Evolutionary conservation across 1,140 invertebrate species (phyloP).

Genomic region (Scaptomyza hsui): DNA sequence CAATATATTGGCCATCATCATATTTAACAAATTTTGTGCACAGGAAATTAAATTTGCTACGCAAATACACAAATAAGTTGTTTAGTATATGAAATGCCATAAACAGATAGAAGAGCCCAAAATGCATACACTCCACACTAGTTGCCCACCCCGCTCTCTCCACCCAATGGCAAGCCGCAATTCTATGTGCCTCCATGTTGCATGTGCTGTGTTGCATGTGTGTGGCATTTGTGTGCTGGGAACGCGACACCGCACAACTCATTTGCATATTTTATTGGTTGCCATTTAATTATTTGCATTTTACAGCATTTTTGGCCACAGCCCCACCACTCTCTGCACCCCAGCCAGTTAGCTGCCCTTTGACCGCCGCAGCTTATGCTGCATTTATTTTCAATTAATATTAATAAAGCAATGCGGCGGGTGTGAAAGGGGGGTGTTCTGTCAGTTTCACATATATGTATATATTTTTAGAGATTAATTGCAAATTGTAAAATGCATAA

Average conservation of each 20-base stretch:
- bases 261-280: slow-evolving; percentile 82
- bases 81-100: slow-evolving; percentile 47
- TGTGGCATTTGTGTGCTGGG: slow-evolving; percentile 11
- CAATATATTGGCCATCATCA: slow-evolving; percentile 36
- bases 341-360: slow-evolving; percentile 31
- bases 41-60: slow-evolving; percentile 61
- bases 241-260: slow-evolving; percentile 52
- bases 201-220: slow-evolving; percentile 36
- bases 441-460: slow-evolving; percentile 35
- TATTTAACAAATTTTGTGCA: slow-evolving; percentile 51
- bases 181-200: slow-evolving; percentile 20
- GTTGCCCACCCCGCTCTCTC: neutral
- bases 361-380: slow-evolving; percentile 67
- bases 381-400: slow-evolving; percentile 83
- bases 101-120: slow-evolving; percentile 4
- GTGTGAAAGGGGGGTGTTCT: neutral
- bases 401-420: slow-evolving; percentile 61
- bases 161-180: neutral
- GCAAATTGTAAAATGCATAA: slow-evolving; percentile 47
- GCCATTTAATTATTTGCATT: slow-evolving; percentile 81
- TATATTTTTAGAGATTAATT: slow-evolving; percentile 68
- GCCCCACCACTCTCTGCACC: neutral
- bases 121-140: neutral
- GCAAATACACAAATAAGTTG: slow-evolving; percentile 54
- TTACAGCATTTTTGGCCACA: slow-evolving; percentile 62